These are phyloP conservation scores for Heterodera carotae DNA, from an alignment of 1,140 invertebrate genomes.

Conservation along the genomic window DNA sequence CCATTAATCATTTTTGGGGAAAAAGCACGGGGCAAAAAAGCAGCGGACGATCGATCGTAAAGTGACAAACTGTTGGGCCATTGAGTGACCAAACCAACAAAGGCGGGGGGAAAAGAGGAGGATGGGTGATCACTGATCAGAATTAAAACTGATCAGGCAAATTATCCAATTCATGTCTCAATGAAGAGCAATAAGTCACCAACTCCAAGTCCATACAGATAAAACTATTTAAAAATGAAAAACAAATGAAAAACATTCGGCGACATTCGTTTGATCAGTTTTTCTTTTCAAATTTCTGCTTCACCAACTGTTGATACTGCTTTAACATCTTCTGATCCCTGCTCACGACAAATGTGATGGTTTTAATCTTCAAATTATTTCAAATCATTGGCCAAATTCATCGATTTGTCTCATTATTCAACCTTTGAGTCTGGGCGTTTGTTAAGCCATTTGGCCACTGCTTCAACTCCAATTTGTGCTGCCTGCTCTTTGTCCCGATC, in stretches of 20 bases:
- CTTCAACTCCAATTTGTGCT: slow-evolving; percentile 16
- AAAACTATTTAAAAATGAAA: slow-evolving; percentile 2
- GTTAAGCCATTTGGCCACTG: slow-evolving; percentile 10
- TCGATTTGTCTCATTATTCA: not conserved
- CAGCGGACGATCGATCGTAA: not conserved
- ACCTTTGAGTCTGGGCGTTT: slow-evolving; percentile 7
- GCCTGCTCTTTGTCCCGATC: slow-evolving; percentile 1
- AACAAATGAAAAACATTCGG: not conserved
- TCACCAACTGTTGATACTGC: not conserved
- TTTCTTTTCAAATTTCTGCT: not conserved
- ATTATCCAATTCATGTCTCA: too few relatives aligned
- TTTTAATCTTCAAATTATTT: slow-evolving; percentile 10
- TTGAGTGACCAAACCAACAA: too few relatives aligned
- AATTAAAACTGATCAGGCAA: not conserved
- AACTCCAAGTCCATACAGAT: not conserved
- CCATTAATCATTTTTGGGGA: not conserved
- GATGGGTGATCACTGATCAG: too few relatives aligned
- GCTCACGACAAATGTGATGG: slow-evolving; percentile 4
- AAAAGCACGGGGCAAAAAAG: not conserved
- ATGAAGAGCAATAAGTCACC: slow-evolving; percentile 3
- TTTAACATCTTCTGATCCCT: not conserved
- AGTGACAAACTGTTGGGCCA: not conserved
- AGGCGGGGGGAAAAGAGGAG: too few relatives aligned
- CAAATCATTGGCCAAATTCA: not conserved
- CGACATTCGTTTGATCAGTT: slow-evolving; percentile 2